A percentile compares a stretch with the other conserved stretches of the same genome.
phyloP scores from a whole-genome alignment of 1,140 invertebrate species.

The Trachymyrmex cornetzi region DNA sequence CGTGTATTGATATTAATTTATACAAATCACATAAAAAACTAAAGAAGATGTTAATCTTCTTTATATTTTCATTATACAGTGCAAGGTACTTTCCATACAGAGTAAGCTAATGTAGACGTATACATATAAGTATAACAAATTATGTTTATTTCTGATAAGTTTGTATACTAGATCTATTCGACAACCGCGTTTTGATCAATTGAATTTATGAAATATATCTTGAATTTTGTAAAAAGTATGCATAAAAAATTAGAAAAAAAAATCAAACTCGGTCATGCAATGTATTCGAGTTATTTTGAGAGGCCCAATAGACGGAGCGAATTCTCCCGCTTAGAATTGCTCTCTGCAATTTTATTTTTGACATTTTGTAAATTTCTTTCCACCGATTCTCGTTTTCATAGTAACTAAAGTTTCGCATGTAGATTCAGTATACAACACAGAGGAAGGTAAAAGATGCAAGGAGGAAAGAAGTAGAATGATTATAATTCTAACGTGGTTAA shows the following conservation, averaged over 20 bases:
- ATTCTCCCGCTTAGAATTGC: slow-evolving; percentile 3
- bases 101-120: neutral
- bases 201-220: neutral
- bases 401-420: neutral
- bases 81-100: neutral
- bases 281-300: slow-evolving; percentile 35
- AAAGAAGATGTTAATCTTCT: slow-evolving; percentile 26
- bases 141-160: slow-evolving; percentile 19
- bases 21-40: neutral
- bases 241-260: neutral
- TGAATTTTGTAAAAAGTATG: neutral
- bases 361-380: slow-evolving; percentile 37
- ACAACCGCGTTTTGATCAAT: slow-evolving; percentile 1
- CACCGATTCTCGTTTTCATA: neutral
- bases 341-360: slow-evolving; percentile 46
- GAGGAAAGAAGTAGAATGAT: neutral
- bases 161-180: neutral
- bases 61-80: neutral
- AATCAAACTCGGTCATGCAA: neutral
- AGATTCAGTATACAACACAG: neutral
- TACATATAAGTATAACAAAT: neutral
- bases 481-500: slow-evolving; percentile 29
- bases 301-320: slow-evolving; percentile 26
- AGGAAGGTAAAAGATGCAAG: neutral
- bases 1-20: slow-evolving; percentile 60